Conservation (phyloP, 2,888 invertebrate genomes). For the Troides oblongomaculatus region DNA sequence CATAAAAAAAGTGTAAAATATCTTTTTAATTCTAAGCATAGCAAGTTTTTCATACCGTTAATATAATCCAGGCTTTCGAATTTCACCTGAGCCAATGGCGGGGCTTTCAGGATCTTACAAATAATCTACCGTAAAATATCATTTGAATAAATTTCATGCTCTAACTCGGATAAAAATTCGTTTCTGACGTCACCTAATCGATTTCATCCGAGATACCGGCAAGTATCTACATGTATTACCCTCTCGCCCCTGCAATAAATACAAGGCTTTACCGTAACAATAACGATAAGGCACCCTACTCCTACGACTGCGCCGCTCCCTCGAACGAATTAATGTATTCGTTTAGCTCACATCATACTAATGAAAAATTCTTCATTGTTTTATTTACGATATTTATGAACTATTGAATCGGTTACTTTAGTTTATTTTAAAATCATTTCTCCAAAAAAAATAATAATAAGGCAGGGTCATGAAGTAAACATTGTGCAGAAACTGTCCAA, state of each 20-base stretch:
- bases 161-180: constrained; percentile 46
- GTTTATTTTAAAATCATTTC: too few species aligned
- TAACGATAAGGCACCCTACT: constrained; percentile 30
- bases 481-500: too few species aligned
- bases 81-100: constrained; percentile 38
- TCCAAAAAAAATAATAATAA: too few species aligned
- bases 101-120: constrained; percentile 42
- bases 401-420: too few species aligned
- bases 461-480: too few species aligned
- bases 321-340: not conserved
- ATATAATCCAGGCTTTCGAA: constrained; percentile 37
- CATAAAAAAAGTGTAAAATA: too few species aligned
- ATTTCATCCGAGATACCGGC: constrained; percentile 39
- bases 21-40: not conserved
- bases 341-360: not conserved
- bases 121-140: constrained; percentile 55
- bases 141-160: constrained; percentile 58
- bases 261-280: constrained; percentile 35
- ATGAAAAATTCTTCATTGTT: not conserved
- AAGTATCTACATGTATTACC: constrained; percentile 35
- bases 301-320: constrained; percentile 1
- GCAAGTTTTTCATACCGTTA: constrained; percentile 7
- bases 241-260: constrained; percentile 39
- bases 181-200: constrained; percentile 43
- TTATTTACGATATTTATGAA: not conserved